These are phyloP conservation scores for Trichogramma pretiosum DNA, from an alignment of 1,140 invertebrate species.

Conservation along the genomic window DNA sequence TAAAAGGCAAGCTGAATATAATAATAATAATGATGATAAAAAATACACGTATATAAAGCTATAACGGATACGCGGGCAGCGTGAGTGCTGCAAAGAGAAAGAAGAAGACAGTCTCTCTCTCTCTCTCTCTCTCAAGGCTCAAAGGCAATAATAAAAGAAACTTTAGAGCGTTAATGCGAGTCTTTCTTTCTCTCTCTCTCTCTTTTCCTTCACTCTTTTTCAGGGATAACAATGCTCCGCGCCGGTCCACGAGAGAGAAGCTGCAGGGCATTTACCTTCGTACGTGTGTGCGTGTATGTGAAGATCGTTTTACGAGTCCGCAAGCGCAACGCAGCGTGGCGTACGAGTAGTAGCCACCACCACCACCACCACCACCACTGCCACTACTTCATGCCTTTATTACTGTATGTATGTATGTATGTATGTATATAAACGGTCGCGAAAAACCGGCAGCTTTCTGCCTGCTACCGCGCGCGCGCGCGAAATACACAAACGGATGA, in stretches of 20 bases:
- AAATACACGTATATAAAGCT: conserved; percentile 15
- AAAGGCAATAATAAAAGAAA: conserved; percentile 5
- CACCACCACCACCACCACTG: no score
- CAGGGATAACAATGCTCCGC: background rate
- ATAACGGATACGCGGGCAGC: background rate
- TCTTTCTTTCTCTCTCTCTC: background rate
- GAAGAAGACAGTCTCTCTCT: no score
- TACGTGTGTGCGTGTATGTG: conserved; percentile 3
- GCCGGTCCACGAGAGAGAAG: no score
- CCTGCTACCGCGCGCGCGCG: no score
- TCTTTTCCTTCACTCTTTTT: no score
- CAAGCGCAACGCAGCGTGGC: background rate
- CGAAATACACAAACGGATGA: no score
- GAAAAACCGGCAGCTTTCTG: conserved; percentile 43
- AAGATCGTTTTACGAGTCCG: conserved; percentile 10
- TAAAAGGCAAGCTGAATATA: no score
- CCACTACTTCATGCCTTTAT: no score
- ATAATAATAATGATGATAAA: no score
- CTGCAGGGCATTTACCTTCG: no score
- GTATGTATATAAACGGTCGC: conserved; percentile 34
- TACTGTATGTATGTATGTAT: conserved; percentile 3
- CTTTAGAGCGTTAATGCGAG: background rate
- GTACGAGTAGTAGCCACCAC: background rate
- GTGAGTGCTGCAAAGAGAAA: background rate
- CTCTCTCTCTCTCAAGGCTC: conserved; percentile 11